Evolutionary conservation across 2,113 vertebrate genomes (phyloP).

Genomic region (Hydrolagus affinis): DNA sequence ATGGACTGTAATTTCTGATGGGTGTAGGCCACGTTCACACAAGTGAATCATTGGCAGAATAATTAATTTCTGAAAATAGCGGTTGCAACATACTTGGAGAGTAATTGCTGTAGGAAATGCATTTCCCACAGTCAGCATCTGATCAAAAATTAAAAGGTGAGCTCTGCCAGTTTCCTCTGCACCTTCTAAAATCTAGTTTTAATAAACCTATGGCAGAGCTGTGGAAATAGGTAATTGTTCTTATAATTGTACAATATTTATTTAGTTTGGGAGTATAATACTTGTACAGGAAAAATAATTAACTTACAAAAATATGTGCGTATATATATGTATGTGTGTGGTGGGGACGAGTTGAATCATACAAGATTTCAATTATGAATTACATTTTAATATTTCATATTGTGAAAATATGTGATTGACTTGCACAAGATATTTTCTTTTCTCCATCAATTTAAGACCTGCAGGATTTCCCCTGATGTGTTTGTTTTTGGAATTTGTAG

Average conservation of each 20-base stretch:
- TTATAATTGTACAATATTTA: neutral
- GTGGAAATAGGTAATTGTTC: neutral
- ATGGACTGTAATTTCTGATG: no score
- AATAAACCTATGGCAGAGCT: neutral
- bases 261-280: neutral
- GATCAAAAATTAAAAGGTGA: neutral
- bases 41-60: neutral
- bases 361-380: neutral
- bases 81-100: neutral
- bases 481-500: slow-evolving; percentile 47
- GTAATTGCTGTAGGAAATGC: neutral
- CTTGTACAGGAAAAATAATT: neutral
- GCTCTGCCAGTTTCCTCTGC: no score
- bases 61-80: neutral
- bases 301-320: neutral
- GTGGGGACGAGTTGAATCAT: no score
- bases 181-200: neutral
- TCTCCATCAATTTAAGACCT: neutral
- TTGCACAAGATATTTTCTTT: neutral
- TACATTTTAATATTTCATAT: neutral
- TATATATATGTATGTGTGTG: no score
- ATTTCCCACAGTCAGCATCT: neutral
- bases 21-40: neutral
- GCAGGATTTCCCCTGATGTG: neutral
- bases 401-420: neutral